Evolutionary conservation across 2,888 invertebrate genomes (phyloP), one percentile per base, ranked within the genome.

Genomic region (Epirrhoe alternata): DNA sequence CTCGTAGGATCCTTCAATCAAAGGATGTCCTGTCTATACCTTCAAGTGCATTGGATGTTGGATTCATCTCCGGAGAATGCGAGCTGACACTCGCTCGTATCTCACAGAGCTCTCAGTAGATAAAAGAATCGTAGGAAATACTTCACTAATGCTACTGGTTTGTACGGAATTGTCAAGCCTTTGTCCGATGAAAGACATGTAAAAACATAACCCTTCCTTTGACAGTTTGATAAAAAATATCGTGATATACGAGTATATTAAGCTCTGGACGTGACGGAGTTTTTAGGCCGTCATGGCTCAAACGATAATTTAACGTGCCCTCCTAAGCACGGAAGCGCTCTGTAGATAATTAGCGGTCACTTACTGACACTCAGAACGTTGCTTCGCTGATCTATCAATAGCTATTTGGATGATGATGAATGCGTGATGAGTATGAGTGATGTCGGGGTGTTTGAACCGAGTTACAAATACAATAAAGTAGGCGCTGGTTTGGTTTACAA

Each of bases 41-140:
- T 77, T 74, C 5, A 62, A 16, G 47, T 74, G 84, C 81, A 3
- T 17, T 72, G 85, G 89, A 90, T 89, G 89, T 90, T 85, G 87
- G 84, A 87, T 89, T 90, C 91, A 92, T 91, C 92, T 91, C 83
- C 79, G 52, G 84, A 82, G 82, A 84, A 88, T 88, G 86, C 80
- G 79, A 74, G 71, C 14, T 72, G 74, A 70, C 74, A 74, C 76
- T 63, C 35, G 8, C 10, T 10, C 54, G 38, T 73, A 63, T 75
- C 82, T 84, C 73, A 45, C 42, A 64, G 47, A 73, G 72, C 76
- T 76, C 77, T 80, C 77, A 78, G 76, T 64, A 66, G 69, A 67
- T 51, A 70, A 77, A 75, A 75, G 51, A 79, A 78, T 77, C 47
- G 31, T 52, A 64, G 64, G 60, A 74, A 79, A 80, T 73, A 77